phyloP scores from a whole-genome alignment of 2,888 invertebrate genomes.

The Epistrophella euchroma region DNA sequence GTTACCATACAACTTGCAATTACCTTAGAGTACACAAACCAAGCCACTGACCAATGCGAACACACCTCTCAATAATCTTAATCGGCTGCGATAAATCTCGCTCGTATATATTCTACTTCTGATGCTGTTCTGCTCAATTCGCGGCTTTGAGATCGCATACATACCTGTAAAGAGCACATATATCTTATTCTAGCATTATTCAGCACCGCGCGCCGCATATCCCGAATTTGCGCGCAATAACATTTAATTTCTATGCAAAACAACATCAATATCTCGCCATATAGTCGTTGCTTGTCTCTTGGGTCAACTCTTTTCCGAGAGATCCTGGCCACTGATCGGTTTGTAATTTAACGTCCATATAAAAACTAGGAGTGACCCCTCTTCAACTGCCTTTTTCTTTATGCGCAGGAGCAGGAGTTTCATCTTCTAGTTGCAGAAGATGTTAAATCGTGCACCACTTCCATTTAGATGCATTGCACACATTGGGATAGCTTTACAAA shows the following conservation, averaged over 20 bases:
- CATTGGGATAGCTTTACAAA: not conserved
- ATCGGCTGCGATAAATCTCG: slow-evolving; percentile 73
- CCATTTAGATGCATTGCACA: slow-evolving; percentile 45
- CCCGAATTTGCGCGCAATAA: slow-evolving; percentile 71
- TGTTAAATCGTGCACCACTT: slow-evolving; percentile 67
- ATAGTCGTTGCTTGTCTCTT: not conserved
- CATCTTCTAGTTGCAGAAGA: slow-evolving; percentile 40
- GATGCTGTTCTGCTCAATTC: not conserved
- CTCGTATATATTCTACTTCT: slow-evolving; percentile 1
- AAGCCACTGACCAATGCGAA: slow-evolving; percentile 68
- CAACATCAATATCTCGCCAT: slow-evolving; percentile 61
- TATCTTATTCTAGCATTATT: slow-evolving; percentile 50
- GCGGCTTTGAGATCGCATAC: slow-evolving; percentile 3
- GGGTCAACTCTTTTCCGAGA: slow-evolving; percentile 51
- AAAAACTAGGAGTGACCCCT: slow-evolving; percentile 68
- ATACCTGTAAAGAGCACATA: slow-evolving; percentile 1
- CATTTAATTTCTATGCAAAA: slow-evolving; percentile 75
- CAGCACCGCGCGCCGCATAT: slow-evolving; percentile 48
- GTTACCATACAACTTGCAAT: slow-evolving; percentile 67
- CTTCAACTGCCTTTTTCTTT: not conserved
- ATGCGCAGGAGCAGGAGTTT: slow-evolving; percentile 39
- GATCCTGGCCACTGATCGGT: slow-evolving; percentile 67
- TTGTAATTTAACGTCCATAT: slow-evolving; percentile 61
- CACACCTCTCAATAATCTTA: slow-evolving; percentile 75
- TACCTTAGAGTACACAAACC: slow-evolving; percentile 53